Evolutionary conservation across 2,888 invertebrate genomes (phyloP).

Genomic region (Frankliniella intonsa): DNA sequence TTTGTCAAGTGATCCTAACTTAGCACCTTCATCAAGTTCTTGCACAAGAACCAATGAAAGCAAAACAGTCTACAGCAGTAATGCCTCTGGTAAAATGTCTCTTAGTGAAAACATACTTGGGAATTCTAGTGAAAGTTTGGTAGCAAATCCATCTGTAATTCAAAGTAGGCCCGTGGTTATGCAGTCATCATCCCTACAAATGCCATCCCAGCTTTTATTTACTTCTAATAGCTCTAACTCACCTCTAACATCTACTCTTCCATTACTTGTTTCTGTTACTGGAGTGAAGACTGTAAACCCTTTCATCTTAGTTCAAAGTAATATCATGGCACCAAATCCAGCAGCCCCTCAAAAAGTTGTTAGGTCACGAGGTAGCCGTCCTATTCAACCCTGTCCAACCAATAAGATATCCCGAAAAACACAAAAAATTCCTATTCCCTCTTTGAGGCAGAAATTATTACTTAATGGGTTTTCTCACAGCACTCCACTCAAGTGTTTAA

Average conservation of each 20-base stretch:
- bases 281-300: neutral
- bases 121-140: neutral
- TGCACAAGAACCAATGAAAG: too few relatives aligned
- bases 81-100: too few relatives aligned
- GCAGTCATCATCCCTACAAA: neutral
- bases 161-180: neutral
- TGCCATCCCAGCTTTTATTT: neutral
- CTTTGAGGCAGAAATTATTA: neutral
- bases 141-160: neutral
- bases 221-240: neutral
- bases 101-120: neutral
- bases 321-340: neutral
- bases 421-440: neutral
- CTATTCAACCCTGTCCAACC: neutral
- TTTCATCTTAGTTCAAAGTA: constrained; percentile 15
- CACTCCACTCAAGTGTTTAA: too few relatives aligned
- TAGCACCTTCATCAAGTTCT: too few relatives aligned
- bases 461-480: too few relatives aligned
- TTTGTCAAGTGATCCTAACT: too few relatives aligned
- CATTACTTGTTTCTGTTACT: constrained; percentile 11
- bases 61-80: too few relatives aligned
- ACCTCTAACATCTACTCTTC: neutral
- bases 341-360: neutral
- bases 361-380: neutral
- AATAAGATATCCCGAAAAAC: neutral